Conservation (phyloP, 2,113 vertebrate genomes). For the Oreochromis niloticus region DNA sequence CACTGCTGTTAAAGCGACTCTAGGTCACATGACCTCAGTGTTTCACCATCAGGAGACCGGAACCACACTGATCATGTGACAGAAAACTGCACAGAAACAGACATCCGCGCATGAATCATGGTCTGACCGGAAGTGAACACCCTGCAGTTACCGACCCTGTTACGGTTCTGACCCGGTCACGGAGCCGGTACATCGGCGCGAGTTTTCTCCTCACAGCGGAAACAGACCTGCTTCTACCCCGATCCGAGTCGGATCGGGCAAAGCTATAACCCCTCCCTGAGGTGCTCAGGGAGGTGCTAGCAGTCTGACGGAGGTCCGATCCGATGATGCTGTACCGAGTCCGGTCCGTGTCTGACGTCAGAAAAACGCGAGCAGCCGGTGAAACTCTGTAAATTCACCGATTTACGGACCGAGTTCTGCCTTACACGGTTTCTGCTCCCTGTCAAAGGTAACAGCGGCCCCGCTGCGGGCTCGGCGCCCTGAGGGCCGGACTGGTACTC, state of each 20-base stretch:
- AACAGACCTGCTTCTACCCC: background rate
- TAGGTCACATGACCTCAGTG: background rate
- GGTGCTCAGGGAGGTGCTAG: background rate
- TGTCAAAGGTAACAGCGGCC: background rate
- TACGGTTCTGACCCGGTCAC: background rate
- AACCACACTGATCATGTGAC: background rate
- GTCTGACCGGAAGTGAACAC: background rate
- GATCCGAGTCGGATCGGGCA: background rate
- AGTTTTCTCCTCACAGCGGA: background rate
- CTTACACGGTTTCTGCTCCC: background rate
- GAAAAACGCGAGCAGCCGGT: background rate
- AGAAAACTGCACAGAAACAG: background rate
- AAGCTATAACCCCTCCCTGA: background rate
- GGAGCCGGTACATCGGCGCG: background rate
- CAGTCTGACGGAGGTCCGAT: background rate
- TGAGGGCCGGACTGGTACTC: constrained; percentile 56
- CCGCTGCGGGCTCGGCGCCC: background rate
- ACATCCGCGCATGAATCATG: background rate
- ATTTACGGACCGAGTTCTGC: background rate
- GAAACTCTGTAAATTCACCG: background rate
- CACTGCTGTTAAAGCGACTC: background rate
- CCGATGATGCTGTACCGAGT: too few relatives aligned
- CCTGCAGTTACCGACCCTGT: background rate
- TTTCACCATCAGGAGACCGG: background rate
- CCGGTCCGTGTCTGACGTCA: background rate